phyloP scores from a whole-genome alignment of 35 echinoderm and acorn worm species.

The Patiria miniata region DNA sequence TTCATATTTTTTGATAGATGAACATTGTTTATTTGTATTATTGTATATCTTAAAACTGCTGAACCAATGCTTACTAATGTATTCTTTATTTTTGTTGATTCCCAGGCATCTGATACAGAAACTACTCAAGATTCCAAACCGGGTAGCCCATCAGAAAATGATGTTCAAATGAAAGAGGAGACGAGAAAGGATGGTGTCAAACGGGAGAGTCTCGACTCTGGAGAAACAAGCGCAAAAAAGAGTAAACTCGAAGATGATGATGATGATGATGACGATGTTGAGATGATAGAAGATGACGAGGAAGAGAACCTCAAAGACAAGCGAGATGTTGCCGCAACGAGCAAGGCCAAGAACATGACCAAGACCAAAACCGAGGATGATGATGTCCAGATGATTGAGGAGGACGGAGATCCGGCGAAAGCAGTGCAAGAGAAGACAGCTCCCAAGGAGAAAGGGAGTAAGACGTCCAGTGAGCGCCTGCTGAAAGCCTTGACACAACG shows the following conservation, averaged over 20 bases:
- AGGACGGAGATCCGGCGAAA: background rate
- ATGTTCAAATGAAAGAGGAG: background rate
- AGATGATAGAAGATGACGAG: slow-evolving; percentile 9
- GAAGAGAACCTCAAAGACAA: background rate
- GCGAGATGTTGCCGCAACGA: too few species aligned
- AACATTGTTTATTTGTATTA: too few species aligned
- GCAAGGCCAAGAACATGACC: background rate
- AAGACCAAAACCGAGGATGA: background rate
- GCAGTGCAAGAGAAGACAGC: background rate
- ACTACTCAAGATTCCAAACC: too few species aligned
- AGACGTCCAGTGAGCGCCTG: background rate
- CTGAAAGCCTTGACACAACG: background rate
- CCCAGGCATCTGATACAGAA: too few species aligned
- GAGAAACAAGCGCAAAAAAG: slow-evolving; percentile 16
- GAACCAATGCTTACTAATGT: too few species aligned
- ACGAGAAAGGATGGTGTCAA: background rate
- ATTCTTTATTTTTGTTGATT: too few species aligned
- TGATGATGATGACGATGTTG: slow-evolving; percentile 11
- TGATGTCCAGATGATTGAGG: slow-evolving; percentile 17
- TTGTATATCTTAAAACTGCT: too few species aligned
- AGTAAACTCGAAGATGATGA: background rate
- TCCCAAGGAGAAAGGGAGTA: too few species aligned
- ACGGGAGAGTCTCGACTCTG: background rate
- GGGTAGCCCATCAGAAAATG: background rate
- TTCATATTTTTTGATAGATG: too few species aligned